phyloP scores from a whole-genome alignment of 1,140 invertebrate genomes.

The Drosophila ogumai region DNA sequence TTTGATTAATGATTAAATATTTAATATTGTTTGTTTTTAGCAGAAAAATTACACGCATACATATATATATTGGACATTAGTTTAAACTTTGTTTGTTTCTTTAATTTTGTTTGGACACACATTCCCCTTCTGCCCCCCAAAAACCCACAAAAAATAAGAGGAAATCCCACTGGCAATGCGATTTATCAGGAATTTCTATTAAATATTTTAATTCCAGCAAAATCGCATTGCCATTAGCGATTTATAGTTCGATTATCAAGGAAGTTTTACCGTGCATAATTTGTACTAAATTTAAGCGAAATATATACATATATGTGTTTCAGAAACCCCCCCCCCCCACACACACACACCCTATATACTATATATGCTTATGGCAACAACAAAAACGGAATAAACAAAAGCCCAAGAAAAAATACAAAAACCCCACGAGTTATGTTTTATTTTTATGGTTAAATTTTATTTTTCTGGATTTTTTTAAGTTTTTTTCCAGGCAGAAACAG shows the following conservation, averaged over 20 bases:
- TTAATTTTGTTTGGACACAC: constrained; percentile 6
- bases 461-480: background rate
- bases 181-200: background rate
- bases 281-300: constrained; percentile 54
- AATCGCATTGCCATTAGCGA: constrained; percentile 24
- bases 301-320: constrained; percentile 49
- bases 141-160: background rate
- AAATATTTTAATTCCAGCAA: background rate
- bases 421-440: constrained; percentile 69
- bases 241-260: constrained; percentile 25
- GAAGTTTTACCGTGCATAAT: constrained; percentile 78
- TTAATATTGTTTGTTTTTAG: constrained; percentile 79
- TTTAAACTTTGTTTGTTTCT: constrained; percentile 54
- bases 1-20: constrained; percentile 71
- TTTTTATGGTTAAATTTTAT: constrained; percentile 37
- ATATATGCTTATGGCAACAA: constrained; percentile 52
- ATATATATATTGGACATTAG: constrained; percentile 49
- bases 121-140: background rate
- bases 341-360: constrained; percentile 38
- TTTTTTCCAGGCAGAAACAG: constrained; percentile 18
- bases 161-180: constrained; percentile 33
- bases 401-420: constrained; percentile 52
- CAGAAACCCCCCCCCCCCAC: constrained; percentile 18
- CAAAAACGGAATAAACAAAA: constrained; percentile 57
- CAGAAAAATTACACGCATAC: constrained; percentile 60